These are phyloP conservation scores for Aphelocoma californica DNA, from an alignment of 2,797 vertebrate genomes.

Conservation along the genomic window DNA sequence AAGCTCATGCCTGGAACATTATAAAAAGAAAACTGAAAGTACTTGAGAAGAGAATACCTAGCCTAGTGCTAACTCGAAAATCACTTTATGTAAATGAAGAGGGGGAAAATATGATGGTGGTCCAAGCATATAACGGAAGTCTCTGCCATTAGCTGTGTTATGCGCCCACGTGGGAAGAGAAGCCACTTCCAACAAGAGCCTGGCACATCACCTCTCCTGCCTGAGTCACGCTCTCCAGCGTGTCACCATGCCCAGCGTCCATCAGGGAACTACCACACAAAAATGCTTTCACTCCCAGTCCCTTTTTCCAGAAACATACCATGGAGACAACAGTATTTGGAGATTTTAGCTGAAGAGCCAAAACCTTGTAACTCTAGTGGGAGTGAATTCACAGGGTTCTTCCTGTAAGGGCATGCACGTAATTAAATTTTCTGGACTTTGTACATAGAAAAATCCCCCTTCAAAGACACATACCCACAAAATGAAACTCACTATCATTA, in stretches of 20 bases:
- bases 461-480: background rate
- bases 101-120: background rate
- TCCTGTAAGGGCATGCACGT: rapidly evolving
- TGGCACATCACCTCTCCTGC: background rate
- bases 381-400: rapidly evolving
- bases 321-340: background rate
- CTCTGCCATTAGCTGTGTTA: background rate
- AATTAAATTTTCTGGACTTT: background rate
- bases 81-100: background rate
- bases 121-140: background rate
- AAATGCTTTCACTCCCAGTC: background rate
- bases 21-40: background rate
- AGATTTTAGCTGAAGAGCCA: background rate
- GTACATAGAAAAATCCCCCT: background rate
- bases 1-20: background rate
- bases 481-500: background rate
- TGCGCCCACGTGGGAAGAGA: background rate
- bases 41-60: background rate
- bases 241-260: background rate
- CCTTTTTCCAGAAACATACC: background rate
- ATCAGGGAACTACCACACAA: background rate
- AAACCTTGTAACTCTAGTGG: background rate
- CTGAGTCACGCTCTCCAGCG: rapidly evolving
- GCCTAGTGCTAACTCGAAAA: background rate
- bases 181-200: background rate